A percentile compares a stretch with the other conserved stretches of the same genome.
Conservation (phyloP, 2,888 invertebrate genomes). For the Biston betularia region DNA sequence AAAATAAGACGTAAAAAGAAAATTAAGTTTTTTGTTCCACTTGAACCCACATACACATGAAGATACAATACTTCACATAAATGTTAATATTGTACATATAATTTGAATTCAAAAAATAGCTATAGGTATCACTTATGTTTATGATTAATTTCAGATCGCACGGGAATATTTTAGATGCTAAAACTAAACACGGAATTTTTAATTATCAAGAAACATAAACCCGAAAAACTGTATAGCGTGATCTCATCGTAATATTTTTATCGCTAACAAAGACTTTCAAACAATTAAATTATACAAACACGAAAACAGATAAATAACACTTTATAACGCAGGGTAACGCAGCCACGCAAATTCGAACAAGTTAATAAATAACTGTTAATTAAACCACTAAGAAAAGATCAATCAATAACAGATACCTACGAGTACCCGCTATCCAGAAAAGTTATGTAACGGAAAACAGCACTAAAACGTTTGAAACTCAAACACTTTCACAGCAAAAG, state of each 20-base stretch:
- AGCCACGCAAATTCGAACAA: not conserved
- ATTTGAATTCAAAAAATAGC: too few relatives aligned
- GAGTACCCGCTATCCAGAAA: constrained; percentile 5
- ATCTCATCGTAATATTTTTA: constrained; percentile 13
- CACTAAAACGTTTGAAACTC: constrained; percentile 53
- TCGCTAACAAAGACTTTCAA: constrained; percentile 3
- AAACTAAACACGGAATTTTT: not conserved
- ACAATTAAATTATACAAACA: not conserved
- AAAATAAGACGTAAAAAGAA: too few relatives aligned
- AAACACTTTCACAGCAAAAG: constrained; percentile 68
- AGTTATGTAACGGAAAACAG: constrained; percentile 52
- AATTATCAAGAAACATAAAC: not conserved
- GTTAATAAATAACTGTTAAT: constrained; percentile 1
- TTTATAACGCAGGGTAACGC: not conserved
- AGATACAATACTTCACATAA: too few relatives aligned
- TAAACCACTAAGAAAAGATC: not conserved
- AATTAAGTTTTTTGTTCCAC: too few relatives aligned
- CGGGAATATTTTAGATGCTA: too few relatives aligned
- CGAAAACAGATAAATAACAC: not conserved
- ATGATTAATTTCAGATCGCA: too few relatives aligned
- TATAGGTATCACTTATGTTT: too few relatives aligned
- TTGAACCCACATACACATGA: too few relatives aligned
- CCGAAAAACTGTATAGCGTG: not conserved
- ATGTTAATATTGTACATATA: too few relatives aligned
- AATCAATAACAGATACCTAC: constrained; percentile 36